phyloP scores from a whole-genome alignment of 2,888 invertebrate species.

The Apamea monoglypha region DNA sequence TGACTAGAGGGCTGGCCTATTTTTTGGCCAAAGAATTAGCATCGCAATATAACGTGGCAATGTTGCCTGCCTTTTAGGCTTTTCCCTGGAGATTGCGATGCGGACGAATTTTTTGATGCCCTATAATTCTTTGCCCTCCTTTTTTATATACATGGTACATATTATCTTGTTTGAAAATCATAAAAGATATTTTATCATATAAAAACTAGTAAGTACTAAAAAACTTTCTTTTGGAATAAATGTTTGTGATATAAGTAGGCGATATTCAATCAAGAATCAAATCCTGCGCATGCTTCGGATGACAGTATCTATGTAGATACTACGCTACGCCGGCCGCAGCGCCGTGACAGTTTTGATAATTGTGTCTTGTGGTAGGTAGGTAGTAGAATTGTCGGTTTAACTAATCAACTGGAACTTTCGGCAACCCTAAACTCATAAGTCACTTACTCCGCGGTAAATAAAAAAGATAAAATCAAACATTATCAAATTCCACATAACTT shows the following conservation, averaged over 20 bases:
- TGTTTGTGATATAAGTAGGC: background rate
- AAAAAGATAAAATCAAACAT: slow-evolving; percentile 44
- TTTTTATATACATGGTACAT: too few relatives aligned
- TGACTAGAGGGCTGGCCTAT: too few relatives aligned
- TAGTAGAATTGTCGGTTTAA: background rate
- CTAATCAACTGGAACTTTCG: background rate
- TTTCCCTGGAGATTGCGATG: background rate
- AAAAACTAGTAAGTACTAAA: background rate
- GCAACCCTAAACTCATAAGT: slow-evolving; percentile 7
- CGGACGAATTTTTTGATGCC: too few relatives aligned
- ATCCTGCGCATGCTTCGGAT: background rate
- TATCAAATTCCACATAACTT: slow-evolving; percentile 48
- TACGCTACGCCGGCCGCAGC: too few relatives aligned
- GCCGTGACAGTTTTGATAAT: background rate
- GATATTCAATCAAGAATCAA: background rate
- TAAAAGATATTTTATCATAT: too few relatives aligned
- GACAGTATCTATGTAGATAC: background rate
- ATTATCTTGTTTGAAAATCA: too few relatives aligned
- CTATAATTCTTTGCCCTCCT: too few relatives aligned
- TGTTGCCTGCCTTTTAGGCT: background rate
- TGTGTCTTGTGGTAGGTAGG: background rate
- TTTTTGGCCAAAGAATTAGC: background rate
- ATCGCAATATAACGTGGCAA: background rate
- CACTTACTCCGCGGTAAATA: slow-evolving; percentile 20
- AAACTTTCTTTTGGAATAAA: background rate